Evolutionary conservation across 92 coral and sea anemone genomes (phyloP).

Genomic region (Phenganax marumi): DNA sequence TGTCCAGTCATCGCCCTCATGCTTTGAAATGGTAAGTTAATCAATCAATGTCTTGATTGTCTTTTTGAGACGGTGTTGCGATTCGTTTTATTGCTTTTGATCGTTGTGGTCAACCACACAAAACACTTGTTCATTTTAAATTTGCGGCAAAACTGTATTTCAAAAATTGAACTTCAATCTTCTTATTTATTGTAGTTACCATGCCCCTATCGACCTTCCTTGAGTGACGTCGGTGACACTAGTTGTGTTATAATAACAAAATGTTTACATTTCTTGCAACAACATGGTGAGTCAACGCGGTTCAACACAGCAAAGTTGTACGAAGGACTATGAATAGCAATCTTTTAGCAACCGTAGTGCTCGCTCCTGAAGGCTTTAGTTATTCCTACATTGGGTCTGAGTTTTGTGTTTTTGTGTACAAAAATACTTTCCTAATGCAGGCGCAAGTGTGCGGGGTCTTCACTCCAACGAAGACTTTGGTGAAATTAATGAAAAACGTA

Average conservation of each 20-base stretch:
- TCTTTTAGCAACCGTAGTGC: too few species aligned
- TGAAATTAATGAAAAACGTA: slow-evolving; percentile 61
- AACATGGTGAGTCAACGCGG: slow-evolving; percentile 67
- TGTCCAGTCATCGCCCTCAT: slow-evolving; percentile 52
- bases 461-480: slow-evolving; percentile 69
- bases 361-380: too few species aligned
- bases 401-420: too few species aligned
- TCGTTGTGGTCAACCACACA: too few species aligned
- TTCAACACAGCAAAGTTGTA: background rate
- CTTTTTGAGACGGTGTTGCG: background rate
- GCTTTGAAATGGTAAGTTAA: slow-evolving; percentile 43
- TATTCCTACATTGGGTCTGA: too few species aligned
- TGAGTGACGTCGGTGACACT: slow-evolving; percentile 60
- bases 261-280: slow-evolving; percentile 81
- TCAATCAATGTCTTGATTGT: background rate
- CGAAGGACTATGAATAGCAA: background rate
- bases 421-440: slow-evolving; percentile 33
- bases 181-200: slow-evolving; percentile 49
- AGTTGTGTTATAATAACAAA: slow-evolving; percentile 80
- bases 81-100: background rate
- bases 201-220: slow-evolving; percentile 44
- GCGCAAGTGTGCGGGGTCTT: slow-evolving; percentile 67
- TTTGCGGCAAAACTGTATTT: slow-evolving; percentile 5
- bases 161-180: background rate
- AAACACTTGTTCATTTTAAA: too few species aligned